Percentiles rank a stretch among this genome's conserved stretches.
Conservation (phyloP, 2,888 invertebrate genomes). For the Pristionchus entomophagus region DNA sequence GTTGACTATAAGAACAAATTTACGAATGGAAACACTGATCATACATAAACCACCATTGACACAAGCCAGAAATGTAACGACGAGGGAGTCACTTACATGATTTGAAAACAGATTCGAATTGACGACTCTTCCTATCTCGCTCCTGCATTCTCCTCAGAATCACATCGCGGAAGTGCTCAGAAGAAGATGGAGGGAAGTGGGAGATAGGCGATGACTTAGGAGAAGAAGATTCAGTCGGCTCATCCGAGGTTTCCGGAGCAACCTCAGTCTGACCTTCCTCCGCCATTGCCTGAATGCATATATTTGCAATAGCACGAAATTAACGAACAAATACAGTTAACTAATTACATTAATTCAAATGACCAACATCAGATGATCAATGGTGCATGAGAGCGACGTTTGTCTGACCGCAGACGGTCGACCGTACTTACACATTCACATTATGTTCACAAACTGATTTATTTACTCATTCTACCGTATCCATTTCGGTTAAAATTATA, state of each 20-base stretch:
- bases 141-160: slow-evolving; percentile 40
- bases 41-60: too few species aligned
- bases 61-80: too few species aligned
- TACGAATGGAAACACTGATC: too few species aligned
- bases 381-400: too few species aligned
- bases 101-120: slow-evolving; percentile 44
- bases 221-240: background rate
- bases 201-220: background rate
- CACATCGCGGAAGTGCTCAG: background rate
- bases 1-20: background rate
- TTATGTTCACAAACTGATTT: too few species aligned
- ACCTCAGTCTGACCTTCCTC: slow-evolving; percentile 19
- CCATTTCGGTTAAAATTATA: too few species aligned
- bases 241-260: background rate
- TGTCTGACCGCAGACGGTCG: too few species aligned
- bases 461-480: too few species aligned
- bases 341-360: slow-evolving; percentile 1
- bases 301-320: background rate
- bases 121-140: slow-evolving; percentile 30
- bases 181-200: background rate
- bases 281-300: background rate
- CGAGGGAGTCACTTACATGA: background rate
- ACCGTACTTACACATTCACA: background rate
- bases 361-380: slow-evolving; percentile 3
- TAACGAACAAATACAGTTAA: background rate